Evolutionary conservation across 1,140 invertebrate genomes (phyloP), one percentile per base, ranked within the genome.

Genomic region (Caenorhabditis elegans): DNA sequence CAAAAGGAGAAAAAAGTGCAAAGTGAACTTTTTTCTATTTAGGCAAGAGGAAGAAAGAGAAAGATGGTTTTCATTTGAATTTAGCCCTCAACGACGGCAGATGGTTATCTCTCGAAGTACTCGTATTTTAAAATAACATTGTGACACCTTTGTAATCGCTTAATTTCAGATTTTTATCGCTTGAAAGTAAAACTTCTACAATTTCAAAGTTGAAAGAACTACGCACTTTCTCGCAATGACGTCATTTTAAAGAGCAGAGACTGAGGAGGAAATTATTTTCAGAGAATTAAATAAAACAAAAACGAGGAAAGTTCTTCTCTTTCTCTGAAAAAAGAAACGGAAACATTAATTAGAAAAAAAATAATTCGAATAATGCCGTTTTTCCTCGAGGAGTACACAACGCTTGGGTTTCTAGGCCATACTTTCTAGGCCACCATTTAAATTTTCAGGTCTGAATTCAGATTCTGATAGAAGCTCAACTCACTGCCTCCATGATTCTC

Each of bases 81-180:
- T 60, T 17, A 60, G 53, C 53, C 53, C 53, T 8, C n/a, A n/a
- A 10, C n/a, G 34, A 60, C 10, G 28, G 53, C 6, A 60, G 53
- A 60, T 60, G 53, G 26, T 31, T 60, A 60, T 60, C 53, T 60
- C 2, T 31, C 22, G 22, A 53, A 34, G 19, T 60, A 60, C 53
- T 60, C 11, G 53, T 60, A 28, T n/a, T 60, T 60, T 60, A 60
- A 60, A 60, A 60, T 60, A 60, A 60, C 53, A 60, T 60, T 60
- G 53, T 60, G 53, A 60, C 53, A 60, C 53, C 53, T 60, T 49
- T 49, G 47, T 49, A 60, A 34, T 31, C n/a, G 26, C 53, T 60
- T 22, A 60, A 60, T 24, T 31, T 22, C 0, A 31, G 53, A 60
- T 60, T 17, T 11, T 22, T 60, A 60, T 60, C 53, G 13, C 17